Conservation (phyloP, 2,797 vertebrate genomes). For the Halcyon smyrnensis region DNA sequence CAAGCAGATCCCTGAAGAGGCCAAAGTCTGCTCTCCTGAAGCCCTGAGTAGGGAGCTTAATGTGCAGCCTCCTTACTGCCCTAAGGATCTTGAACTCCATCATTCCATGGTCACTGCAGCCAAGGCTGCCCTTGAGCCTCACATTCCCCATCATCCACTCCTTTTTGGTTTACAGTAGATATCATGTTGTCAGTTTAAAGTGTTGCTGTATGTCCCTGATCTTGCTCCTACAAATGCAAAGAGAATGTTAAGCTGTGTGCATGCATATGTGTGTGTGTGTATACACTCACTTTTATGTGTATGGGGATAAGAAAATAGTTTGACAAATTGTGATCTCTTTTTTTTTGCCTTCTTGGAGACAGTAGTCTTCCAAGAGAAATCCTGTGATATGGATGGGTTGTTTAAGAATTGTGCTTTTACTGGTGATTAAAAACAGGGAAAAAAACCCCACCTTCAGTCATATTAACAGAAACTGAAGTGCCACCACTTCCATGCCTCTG, state of each 20-base stretch:
- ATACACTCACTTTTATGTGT: no score
- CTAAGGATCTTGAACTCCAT: no score
- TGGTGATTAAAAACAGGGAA: not conserved
- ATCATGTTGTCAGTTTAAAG: fast-evolving
- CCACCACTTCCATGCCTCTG: fast-evolving
- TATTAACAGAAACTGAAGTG: not conserved
- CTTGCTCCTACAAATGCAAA: not conserved
- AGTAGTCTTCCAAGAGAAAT: not conserved
- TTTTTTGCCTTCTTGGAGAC: not conserved
- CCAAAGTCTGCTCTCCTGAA: no score
- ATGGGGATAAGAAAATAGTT: not conserved
- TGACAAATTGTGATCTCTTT: not conserved
- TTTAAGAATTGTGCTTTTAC: not conserved
- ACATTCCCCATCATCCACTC: not conserved
- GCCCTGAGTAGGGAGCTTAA: no score
- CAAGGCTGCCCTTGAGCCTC: not conserved
- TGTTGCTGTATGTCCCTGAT: not conserved
- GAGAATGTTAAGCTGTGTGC: not conserved
- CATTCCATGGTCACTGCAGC: no score
- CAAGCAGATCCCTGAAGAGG: no score
- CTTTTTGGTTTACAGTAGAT: not conserved
- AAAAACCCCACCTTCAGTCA: not conserved
- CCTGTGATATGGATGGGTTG: not conserved
- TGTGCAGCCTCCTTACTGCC: no score
- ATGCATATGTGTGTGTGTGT: fast-evolving